phyloP scores from a whole-genome alignment of 2,113 vertebrate genomes.

The Dicaeum eximium region DNA sequence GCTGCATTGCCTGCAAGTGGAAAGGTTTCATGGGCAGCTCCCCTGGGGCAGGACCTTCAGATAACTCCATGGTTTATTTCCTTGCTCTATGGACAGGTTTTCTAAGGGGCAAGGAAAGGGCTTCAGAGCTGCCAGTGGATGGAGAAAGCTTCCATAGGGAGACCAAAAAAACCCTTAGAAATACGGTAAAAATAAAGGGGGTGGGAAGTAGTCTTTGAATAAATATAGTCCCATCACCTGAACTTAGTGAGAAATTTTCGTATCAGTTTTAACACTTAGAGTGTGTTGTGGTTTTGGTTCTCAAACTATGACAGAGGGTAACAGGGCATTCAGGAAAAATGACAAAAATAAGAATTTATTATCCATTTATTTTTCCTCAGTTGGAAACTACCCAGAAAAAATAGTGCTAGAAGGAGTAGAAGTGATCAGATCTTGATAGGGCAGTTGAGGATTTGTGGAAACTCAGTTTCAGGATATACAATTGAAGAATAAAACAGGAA shows the following conservation, averaged over 20 bases:
- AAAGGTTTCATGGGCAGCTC: background rate
- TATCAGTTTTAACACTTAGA: background rate
- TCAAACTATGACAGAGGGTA: too few species aligned
- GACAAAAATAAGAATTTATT: background rate
- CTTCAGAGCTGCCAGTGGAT: background rate
- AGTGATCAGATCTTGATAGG: background rate
- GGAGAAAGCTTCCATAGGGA: background rate
- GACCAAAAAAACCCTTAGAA: background rate
- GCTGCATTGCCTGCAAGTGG: background rate
- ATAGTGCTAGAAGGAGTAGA: background rate
- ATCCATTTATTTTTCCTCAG: background rate
- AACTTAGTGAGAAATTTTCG: background rate
- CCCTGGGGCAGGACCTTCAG: background rate
- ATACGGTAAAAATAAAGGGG: background rate
- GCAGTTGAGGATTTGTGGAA: background rate
- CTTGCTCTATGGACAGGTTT: background rate
- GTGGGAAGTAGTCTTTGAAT: background rate
- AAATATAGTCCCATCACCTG: background rate
- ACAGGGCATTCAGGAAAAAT: background rate
- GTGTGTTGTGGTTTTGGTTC: too few species aligned
- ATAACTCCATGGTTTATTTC: background rate
- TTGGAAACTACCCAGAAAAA: background rate
- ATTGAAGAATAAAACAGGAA: conserved; percentile 24
- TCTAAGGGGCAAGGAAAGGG: background rate
- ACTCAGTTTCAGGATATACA: background rate